Evolutionary conservation across 2,888 invertebrate genomes (phyloP), one percentile per base, ranked within the genome.

Genomic region (Zygothrica quintamaculata): DNA sequence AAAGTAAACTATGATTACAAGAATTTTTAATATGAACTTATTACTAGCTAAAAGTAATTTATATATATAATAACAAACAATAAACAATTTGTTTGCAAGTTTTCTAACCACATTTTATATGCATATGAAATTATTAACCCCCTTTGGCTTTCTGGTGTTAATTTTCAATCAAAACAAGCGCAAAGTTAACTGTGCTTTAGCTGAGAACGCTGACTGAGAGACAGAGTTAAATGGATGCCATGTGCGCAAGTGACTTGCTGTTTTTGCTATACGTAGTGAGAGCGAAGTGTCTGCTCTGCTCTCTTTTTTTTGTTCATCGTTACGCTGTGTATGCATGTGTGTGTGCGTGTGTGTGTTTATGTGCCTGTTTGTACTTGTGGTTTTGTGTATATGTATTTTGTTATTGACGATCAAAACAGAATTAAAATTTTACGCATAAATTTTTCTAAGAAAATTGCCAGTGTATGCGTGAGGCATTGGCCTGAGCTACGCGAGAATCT

Each of bases 351-450:
- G 55, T 48, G 55, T 53, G 51, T 40, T 26, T 26, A 53, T 40
- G 48, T 40, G 47, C 65, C 59, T 69, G 51, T 65, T 53, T 60
- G 15, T 9, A 7, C 55, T 37, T 56, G 43, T 31, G 26, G 40
- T 60, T 39, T 52, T 53, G 44, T 67, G 66, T 60, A 50, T 66
- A 62, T 69, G 51, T 65, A 48, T 59, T 76, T 79, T 77, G 84
- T 77, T 77, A 73, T 86, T 74, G 82, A 87, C 74, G 84, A 85
- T 87, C 84, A 85, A 87, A 87, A 82, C 82, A 82, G 86, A 86
- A 82, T 82, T 82, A 87, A 86, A 86, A 87, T 77, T 84, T 71
- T 86, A 81, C 81, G 86, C 86, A 84, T 87, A 84, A 71, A 84
- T 69, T 84, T 84, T 81, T 87, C 79, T 87, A 60, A 75, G 80